Base-by-base conservation (phyloP, 1,140 invertebrate genomes). In the Brachionus rubens region DNA sequence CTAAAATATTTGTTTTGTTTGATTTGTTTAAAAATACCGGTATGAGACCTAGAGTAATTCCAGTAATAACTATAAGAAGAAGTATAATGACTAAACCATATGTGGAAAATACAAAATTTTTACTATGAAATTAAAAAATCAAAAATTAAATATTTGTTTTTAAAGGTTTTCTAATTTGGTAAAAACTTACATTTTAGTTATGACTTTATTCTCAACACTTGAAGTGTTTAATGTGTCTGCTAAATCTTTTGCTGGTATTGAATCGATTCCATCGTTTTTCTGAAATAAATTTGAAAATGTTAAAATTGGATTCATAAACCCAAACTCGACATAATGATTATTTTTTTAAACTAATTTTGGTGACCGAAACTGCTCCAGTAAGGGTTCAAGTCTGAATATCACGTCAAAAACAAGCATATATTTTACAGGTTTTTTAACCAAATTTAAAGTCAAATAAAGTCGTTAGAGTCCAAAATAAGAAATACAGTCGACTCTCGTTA, bases 1-100 rank as follows among this genome's bases (percentile, higher is more conserved):
- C 54, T 59, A 59, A 59, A 59, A 36, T 59, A 16, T 59, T 36
- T 59, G 30, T 33, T 43, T 65, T 36, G 19, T 65, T 65, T 14
- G 59, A 43, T 28, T 59, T 59, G 54, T 59, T 59, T 41, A 65
- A n/a, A 41, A 65, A 65, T 65, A 65, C 33, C 33, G 59, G 59
- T 43, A 65, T 65, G 19, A 65, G 40, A 43, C 59, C 59, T 41
- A 65, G n/a, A 46, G 30, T 12, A 24, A 65, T 43, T 19, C 59
- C 59, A 24, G 30, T 24, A 7, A 43, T 43, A 43, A 65, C 26
- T 2, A 65, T 65, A 16, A 43, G 9, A 12, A 43, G 19, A n/a
- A 65, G 36, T n/a, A 65, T 43, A 24, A 65, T 65, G 14, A 65
- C 40, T 41, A 65, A 65, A 24, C 59, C 59, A 41, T 41, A 43